Conservation (phyloP, 2,888 invertebrate species). For the Chalcis sispes region DNA sequence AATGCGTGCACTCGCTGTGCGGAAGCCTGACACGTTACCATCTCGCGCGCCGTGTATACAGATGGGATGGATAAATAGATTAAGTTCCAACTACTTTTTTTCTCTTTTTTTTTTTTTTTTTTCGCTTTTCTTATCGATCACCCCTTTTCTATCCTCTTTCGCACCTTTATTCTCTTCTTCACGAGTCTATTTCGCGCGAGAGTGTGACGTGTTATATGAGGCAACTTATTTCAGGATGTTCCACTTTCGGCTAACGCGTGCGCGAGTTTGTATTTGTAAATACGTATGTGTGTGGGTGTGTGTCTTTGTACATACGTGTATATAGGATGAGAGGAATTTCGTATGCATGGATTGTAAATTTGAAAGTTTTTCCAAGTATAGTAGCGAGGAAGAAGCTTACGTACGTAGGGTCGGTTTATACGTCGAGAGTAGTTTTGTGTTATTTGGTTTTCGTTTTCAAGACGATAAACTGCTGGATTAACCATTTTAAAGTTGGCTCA, state of each 20-base stretch:
- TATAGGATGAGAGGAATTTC: slow-evolving; percentile 4
- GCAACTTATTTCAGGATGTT: slow-evolving; percentile 19
- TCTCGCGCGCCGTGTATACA: slow-evolving; percentile 6
- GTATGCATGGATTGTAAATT: slow-evolving; percentile 40
- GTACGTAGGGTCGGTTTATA: background rate
- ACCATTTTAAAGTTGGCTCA: background rate
- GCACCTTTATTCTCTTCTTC: slow-evolving; percentile 6
- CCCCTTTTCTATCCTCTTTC: background rate
- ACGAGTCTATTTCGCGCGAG: background rate
- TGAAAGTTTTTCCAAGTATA: slow-evolving; percentile 26
- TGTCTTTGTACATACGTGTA: too few species aligned
- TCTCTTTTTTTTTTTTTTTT: background rate
- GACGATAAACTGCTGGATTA: background rate
- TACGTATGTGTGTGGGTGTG: too few species aligned
- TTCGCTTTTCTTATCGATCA: slow-evolving; percentile 8
- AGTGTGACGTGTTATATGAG: background rate
- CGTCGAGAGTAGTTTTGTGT: slow-evolving; percentile 3
- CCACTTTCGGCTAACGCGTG: background rate
- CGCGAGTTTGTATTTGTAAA: background rate
- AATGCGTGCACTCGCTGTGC: background rate
- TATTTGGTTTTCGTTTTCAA: background rate
- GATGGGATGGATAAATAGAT: slow-evolving; percentile 44
- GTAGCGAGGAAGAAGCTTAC: background rate
- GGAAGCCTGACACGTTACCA: too few species aligned
- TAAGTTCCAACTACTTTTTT: slow-evolving; percentile 18